Base-by-base conservation (phyloP, 2,113 vertebrate species). In the Henicopernis longicauda region DNA sequence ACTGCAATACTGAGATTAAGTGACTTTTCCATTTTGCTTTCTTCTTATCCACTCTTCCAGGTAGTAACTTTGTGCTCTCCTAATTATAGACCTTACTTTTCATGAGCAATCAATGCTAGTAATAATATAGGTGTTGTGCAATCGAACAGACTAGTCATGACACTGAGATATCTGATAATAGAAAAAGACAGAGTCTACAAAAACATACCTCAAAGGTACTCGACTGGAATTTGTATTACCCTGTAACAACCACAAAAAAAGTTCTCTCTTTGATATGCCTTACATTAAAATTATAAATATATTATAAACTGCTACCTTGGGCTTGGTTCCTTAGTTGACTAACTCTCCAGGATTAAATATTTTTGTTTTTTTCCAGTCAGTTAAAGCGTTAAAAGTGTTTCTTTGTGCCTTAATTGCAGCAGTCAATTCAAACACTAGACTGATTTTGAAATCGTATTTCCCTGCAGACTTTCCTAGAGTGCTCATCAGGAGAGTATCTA, bases 21-120 rank as follows among this genome's bases (percentile, higher is more conserved):
- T 95, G 94, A 97, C 96, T 97, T 96, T 96, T 95, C 69, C 79
- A 61, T 97, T 97, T 97, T 36, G 26, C 93, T 97, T 97, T 93
- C 90, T 96, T 95, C 97, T 97, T 97, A 98, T 96, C 95, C 90
- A 92, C 42, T 89, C 94, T 97, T 91, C 83, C 91, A 97, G 89
- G 94, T 93, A 97, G 85, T 73, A 97, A 76, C 40, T 95, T 77
- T 89, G 74, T 83, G 95, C 81, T 97, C 70, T 97, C 73, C 92
- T 95, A 94, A 96, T 97, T 98, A 97, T 71, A 78, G 97, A 84
- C 86, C 27, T 97, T 65, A 70, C 63, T 96, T 96, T 97, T 97
- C 96, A 97, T 61, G 93, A 96, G 91, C 87, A 97, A 97, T 91
- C 91, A 97, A 95, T 89, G 94, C 81, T 95, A 76, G 50, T 14